Conservation (phyloP, 1,140 invertebrate species). For the Drosophila gunungcola region DNA sequence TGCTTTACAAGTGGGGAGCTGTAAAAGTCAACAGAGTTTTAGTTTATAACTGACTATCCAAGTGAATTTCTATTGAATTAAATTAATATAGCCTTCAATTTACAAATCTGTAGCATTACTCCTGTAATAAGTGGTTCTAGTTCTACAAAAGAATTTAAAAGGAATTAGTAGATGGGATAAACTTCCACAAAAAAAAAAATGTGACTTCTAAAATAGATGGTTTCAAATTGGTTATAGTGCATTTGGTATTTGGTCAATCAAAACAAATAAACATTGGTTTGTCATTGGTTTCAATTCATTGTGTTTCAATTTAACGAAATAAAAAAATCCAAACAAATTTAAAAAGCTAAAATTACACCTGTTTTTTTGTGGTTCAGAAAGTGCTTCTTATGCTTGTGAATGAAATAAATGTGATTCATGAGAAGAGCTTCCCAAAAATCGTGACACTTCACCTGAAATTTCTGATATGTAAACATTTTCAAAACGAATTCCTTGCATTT, state of each 20-base stretch:
- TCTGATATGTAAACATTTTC: too few species aligned
- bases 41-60: background rate
- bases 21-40: background rate
- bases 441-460: background rate
- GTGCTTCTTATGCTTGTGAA: background rate
- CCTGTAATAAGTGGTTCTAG: too few species aligned
- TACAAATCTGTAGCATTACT: too few species aligned
- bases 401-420: constrained; percentile 3
- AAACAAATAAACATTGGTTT: background rate
- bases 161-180: too few species aligned
- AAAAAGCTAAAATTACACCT: constrained; percentile 8
- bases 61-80: too few species aligned
- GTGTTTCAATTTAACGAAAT: background rate
- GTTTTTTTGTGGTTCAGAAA: background rate
- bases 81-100: too few species aligned
- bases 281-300: background rate
- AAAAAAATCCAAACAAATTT: background rate
- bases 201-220: too few species aligned
- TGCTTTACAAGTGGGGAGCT: background rate
- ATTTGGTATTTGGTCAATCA: too few species aligned
- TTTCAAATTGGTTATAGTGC: too few species aligned
- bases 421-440: background rate
- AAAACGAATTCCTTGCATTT: too few species aligned
- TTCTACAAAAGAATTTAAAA: too few species aligned
- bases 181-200: too few species aligned